These are phyloP conservation scores for Prenolepis imparis DNA, from an alignment of 2,888 invertebrate species.

Conservation along the genomic window DNA sequence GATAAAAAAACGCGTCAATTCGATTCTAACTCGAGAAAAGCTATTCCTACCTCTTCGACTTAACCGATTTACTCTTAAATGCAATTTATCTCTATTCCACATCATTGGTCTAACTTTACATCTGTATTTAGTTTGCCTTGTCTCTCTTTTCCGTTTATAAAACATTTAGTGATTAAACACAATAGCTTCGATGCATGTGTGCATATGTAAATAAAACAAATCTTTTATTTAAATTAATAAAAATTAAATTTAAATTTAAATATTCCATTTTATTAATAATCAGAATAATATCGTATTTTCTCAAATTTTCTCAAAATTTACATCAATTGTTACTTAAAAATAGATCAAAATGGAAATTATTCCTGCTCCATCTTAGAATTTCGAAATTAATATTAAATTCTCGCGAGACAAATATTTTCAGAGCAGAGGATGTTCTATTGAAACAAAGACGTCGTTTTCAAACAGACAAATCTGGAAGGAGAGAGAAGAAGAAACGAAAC, in stretches of 20 bases:
- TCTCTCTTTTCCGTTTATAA: not conserved
- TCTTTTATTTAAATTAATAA: constrained; percentile 1
- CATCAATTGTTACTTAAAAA: not conserved
- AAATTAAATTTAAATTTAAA: not conserved
- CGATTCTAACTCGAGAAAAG: not conserved
- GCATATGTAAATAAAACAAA: not conserved
- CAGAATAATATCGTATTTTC: not conserved
- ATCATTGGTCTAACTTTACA: not conserved
- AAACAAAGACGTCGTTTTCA: not conserved
- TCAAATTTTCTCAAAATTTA: not conserved
- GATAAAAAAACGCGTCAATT: constrained; percentile 21
- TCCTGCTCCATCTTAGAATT: not conserved
- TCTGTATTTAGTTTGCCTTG: not conserved
- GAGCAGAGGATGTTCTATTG: not conserved
- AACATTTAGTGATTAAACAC: not conserved
- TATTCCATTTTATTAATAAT: not conserved
- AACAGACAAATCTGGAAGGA: not conserved
- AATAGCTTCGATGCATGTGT: not conserved
- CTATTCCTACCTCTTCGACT: not conserved
- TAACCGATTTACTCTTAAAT: not conserved
- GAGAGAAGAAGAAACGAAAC: not conserved
- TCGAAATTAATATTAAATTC: not conserved
- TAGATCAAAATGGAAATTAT: not conserved
- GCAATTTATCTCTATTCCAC: not conserved
- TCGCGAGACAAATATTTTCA: not conserved